Percentiles rank a stretch among this genome's conserved stretches.
Evolutionary conservation across 2,797 vertebrate species (phyloP).

Genomic region (Numenius phaeopus): DNA sequence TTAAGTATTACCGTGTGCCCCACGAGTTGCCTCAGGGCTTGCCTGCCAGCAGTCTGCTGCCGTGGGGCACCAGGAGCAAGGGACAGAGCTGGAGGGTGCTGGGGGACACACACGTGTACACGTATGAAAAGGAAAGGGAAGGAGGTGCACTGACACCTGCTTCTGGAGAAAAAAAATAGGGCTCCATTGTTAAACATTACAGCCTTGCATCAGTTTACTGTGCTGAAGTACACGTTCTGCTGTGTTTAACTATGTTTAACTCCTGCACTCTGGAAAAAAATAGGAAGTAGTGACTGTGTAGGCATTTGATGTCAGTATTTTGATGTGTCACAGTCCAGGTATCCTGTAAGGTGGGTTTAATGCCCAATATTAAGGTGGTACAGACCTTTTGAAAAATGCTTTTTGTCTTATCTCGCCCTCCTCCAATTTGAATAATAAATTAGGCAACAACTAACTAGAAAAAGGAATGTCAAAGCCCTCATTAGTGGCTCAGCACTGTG

Average conservation of each 20-base stretch:
- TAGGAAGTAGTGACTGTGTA: background rate
- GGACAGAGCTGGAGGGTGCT: background rate
- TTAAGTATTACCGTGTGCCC: background rate
- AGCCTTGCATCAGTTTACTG: background rate
- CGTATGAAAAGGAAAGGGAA: accelerated
- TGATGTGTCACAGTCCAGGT: background rate
- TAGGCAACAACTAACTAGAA: background rate
- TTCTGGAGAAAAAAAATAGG: background rate
- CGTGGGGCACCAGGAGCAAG: background rate
- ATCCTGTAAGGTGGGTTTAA: background rate
- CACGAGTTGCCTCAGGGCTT: background rate
- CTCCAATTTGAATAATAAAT: background rate
- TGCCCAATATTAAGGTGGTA: background rate
- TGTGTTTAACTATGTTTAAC: background rate
- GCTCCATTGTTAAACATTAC: background rate
- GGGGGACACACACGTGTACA: background rate
- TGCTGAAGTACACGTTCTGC: accelerated
- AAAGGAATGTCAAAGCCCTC: background rate
- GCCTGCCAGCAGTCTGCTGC: background rate
- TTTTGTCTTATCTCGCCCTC: background rate
- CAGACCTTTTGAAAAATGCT: background rate
- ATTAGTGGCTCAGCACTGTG: background rate
- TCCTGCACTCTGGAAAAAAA: background rate
- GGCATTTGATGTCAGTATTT: background rate
- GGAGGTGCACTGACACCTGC: background rate